phyloP scores from a whole-genome alignment of 2,888 invertebrate species.

The Troides oblongomaculatus region DNA sequence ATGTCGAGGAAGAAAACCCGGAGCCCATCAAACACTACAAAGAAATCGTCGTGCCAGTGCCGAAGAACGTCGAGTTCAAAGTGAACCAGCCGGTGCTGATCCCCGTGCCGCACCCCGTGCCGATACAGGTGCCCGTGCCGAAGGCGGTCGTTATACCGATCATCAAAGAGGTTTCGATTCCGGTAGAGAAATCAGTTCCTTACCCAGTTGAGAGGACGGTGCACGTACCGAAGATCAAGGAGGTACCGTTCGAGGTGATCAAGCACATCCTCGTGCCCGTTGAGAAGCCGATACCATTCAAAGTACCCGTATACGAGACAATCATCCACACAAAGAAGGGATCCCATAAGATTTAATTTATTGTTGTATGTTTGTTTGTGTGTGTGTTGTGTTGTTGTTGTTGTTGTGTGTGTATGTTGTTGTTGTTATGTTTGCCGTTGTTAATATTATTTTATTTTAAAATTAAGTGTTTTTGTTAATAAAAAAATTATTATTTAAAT shows the following conservation, averaged over 20 bases:
- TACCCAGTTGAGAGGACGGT: conserved; percentile 84
- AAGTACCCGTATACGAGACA: conserved; percentile 86
- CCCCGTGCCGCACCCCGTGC: conserved; percentile 83
- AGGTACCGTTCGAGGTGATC: conserved; percentile 84
- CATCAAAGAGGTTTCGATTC: conserved; percentile 84
- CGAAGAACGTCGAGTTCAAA: conserved; percentile 81
- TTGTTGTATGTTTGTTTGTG: not conserved
- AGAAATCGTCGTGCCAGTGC: conserved; percentile 83
- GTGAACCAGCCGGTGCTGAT: conserved; percentile 79
- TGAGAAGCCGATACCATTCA: conserved; percentile 84
- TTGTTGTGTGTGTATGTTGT: conserved; percentile 27
- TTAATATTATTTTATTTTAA: conserved; percentile 35
- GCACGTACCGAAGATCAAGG: conserved; percentile 83
- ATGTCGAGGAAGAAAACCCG: conserved; percentile 84
- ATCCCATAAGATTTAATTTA: conserved; percentile 60
- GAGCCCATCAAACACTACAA: conserved; percentile 84
- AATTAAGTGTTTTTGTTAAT: conserved; percentile 10
- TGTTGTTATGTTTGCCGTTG: conserved; percentile 34
- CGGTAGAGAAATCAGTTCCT: conserved; percentile 86
- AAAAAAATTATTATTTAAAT: not conserved
- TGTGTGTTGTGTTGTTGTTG: not conserved
- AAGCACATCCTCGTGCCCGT: conserved; percentile 85
- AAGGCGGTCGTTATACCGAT: conserved; percentile 85
- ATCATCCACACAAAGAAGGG: conserved; percentile 85
- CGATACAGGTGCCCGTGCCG: conserved; percentile 84